phyloP scores from a whole-genome alignment of 1,140 invertebrate genomes.

The Drosophila baimaii region DNA sequence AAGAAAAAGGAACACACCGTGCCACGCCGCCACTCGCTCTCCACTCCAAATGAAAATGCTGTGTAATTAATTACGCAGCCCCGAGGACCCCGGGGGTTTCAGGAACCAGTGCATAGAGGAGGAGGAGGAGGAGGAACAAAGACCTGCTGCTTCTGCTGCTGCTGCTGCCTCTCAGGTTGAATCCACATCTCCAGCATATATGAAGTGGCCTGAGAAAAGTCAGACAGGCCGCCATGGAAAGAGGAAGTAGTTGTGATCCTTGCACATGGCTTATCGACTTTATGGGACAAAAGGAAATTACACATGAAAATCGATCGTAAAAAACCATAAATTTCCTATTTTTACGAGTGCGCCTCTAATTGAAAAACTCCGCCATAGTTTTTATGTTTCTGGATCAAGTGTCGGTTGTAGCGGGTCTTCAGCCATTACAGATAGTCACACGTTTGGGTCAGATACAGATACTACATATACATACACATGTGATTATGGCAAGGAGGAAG shows the following conservation, averaged over 20 bases:
- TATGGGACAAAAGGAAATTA: constrained; percentile 61
- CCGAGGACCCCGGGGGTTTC: constrained; percentile 25
- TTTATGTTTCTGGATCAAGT: constrained; percentile 24
- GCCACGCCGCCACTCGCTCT: constrained; percentile 23
- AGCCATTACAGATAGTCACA: constrained; percentile 54
- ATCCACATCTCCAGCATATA: constrained; percentile 7
- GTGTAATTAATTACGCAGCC: constrained; percentile 76
- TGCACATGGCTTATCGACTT: constrained; percentile 36
- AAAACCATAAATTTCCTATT: constrained; percentile 59
- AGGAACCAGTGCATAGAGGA: constrained; percentile 5
- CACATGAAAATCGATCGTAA: constrained; percentile 50
- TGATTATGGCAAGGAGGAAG: constrained; percentile 1
- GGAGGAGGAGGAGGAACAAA: constrained; percentile 25
- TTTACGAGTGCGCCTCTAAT: constrained; percentile 55
- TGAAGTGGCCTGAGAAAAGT: constrained; percentile 56
- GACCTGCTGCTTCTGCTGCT: constrained; percentile 29
- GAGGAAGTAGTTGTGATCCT: constrained; percentile 66
- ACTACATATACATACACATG: background rate
- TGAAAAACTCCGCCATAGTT: constrained; percentile 42
- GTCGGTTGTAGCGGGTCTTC: constrained; percentile 11
- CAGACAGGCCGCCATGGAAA: constrained; percentile 3
- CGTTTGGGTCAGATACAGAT: constrained; percentile 15
- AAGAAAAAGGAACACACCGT: constrained; percentile 31
- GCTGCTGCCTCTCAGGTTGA: constrained; percentile 42
- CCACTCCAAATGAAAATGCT: constrained; percentile 80